Base-by-base conservation (phyloP, 1,140 invertebrate species). In the Helicoverpa armigera region DNA sequence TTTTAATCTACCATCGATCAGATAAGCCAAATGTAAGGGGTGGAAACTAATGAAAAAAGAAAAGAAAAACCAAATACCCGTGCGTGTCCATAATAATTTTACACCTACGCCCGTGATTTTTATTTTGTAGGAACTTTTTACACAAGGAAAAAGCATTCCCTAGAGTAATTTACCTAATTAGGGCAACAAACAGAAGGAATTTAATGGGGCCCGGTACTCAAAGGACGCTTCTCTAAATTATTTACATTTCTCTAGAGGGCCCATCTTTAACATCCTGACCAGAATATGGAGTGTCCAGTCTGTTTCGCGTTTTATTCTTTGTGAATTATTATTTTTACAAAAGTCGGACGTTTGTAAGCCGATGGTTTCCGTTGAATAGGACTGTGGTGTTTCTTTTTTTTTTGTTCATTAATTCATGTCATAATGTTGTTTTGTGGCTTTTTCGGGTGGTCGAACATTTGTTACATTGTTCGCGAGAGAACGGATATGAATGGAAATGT, bases 151-250 rank as follows among this genome's bases (percentile, higher is more conserved):
- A 79, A 80, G 51, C 69, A 70, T 77, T 79, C 82, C 82, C 77
- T 18, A 14, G 78, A 80, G 72, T 80, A 83, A 83, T 83, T 83
- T 80, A 72, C 70, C 73, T 83, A 83, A 83, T 83, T 83, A 83
- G 72, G 61, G 67, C 67, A 76, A 76, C 82, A 83, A 83, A 83
- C 82, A 80, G 82, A 50, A 72, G 53, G 79, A 83, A 83, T 83
- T 83, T 83, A 83, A 83, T 80, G 77, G 78, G 74, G 18, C 65
- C 77, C 58, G 67, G 58, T 65, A 61, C 78, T 76, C 82, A 83
- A 83, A 83, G 78, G 80, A 76, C 77, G 67, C 43, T 75, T 43
- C 70, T 73, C 61, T 77, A 67, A 77, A 77, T 77, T 77, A 77
- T 77, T 77, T 77, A 77, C 75, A 77, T 77, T 67, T 77, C 75